These are phyloP conservation scores for Formica exsecta DNA, from an alignment of 1,140 invertebrate species.

Conservation along the genomic window DNA sequence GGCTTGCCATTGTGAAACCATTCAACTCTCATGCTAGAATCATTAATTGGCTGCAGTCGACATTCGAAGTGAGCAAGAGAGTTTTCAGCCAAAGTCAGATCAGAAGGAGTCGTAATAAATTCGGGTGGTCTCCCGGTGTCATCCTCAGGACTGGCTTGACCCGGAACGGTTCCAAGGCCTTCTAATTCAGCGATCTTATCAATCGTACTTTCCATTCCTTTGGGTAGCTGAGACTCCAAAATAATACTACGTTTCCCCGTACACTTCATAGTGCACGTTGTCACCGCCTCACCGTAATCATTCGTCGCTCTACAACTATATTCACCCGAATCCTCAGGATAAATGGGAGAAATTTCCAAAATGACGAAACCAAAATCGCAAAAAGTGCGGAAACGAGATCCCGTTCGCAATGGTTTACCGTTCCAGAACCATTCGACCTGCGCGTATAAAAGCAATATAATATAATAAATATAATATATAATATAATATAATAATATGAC, in stretches of 20 bases:
- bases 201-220: constrained; percentile 97
- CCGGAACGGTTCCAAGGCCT: constrained; percentile 91
- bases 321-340: constrained; percentile 97
- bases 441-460: constrained; percentile 62
- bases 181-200: constrained; percentile 97
- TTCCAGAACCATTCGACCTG: constrained; percentile 98
- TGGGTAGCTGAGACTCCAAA: constrained; percentile 95
- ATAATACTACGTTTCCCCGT: constrained; percentile 96
- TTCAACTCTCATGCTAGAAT: constrained; percentile 97
- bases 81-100: constrained; percentile 95
- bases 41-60: constrained; percentile 95
- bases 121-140: constrained; percentile 96
- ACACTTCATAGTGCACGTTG: constrained; percentile 96
- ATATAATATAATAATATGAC: background rate
- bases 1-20: constrained; percentile 99
- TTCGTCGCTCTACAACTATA: constrained; percentile 96
- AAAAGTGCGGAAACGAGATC: constrained; percentile 96
- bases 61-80: constrained; percentile 97
- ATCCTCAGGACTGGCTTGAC: constrained; percentile 90
- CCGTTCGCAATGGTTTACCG: constrained; percentile 95
- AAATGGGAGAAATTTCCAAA: constrained; percentile 97
- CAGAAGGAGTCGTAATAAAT: constrained; percentile 95
- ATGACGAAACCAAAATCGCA: constrained; percentile 98
- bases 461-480: constrained; percentile 30
- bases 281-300: constrained; percentile 97